Evolutionary conservation across 2,113 vertebrate species (phyloP).

Genomic region (Rhinolophus sinicus): DNA sequence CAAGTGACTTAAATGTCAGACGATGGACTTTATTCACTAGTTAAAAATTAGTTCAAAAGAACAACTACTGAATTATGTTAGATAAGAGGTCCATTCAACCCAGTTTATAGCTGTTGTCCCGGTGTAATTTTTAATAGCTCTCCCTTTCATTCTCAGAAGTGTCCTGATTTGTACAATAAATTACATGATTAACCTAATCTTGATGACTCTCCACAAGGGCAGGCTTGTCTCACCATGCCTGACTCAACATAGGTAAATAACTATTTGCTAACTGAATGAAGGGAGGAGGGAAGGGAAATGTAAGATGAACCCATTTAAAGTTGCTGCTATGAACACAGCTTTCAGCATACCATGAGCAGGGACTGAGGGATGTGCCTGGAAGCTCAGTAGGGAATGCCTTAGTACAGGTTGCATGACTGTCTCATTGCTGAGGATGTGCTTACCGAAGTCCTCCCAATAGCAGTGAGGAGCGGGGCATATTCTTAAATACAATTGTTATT

Average conservation of each 20-base stretch:
- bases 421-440: background rate
- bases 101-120: background rate
- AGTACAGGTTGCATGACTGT: background rate
- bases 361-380: background rate
- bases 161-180: background rate
- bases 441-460: background rate
- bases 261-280: background rate
- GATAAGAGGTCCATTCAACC: background rate
- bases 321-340: background rate
- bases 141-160: background rate
- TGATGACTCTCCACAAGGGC: background rate
- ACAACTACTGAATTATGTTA: background rate
- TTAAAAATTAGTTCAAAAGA: conserved; percentile 53
- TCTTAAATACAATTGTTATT: background rate
- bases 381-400: background rate
- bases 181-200: background rate
- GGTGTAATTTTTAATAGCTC: conserved; percentile 38
- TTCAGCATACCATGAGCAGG: background rate
- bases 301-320: background rate
- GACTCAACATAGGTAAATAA: background rate
- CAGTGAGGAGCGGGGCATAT: background rate
- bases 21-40: conserved; percentile 31
- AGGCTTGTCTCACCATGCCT: background rate
- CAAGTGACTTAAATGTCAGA: background rate
- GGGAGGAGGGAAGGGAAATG: background rate